A percentile compares a stretch with the other conserved stretches of the same genome.
phyloP scores from a whole-genome alignment of 2,113 vertebrate genomes.

The Isurus oxyrinchus region DNA sequence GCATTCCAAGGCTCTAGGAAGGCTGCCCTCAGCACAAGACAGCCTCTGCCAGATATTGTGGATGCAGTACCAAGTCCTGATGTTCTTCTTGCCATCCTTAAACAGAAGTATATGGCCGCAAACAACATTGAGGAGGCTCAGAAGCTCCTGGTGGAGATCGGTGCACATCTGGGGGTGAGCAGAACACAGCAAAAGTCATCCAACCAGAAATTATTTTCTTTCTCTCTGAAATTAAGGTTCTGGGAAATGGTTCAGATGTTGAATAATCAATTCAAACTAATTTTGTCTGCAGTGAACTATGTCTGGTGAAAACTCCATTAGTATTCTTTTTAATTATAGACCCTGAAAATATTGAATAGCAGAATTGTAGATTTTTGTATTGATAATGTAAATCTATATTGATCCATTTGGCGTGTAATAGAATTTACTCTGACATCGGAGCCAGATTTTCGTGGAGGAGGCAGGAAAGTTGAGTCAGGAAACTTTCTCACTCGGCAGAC shows the following conservation, averaged over 20 bases:
- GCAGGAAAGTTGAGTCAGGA: too few relatives aligned
- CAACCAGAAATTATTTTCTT: not conserved
- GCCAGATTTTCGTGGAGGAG: not conserved
- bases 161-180: constrained; percentile 66
- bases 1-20: constrained; percentile 75
- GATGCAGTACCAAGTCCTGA: constrained; percentile 84
- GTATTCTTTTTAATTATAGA: not conserved
- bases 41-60: constrained; percentile 54
- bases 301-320: not conserved
- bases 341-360: not conserved
- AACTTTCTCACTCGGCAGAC: too few relatives aligned
- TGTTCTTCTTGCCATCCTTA: constrained; percentile 82
- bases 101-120: constrained; percentile 75
- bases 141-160: constrained; percentile 64
- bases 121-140: constrained; percentile 62
- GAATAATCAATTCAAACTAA: not conserved
- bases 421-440: not conserved
- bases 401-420: not conserved
- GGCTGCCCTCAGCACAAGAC: constrained; percentile 45
- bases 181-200: not conserved
- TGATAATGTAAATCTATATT: not conserved
- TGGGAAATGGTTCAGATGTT: not conserved
- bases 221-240: not conserved
- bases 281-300: not conserved
- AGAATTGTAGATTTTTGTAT: not conserved